These are phyloP conservation scores for Drosophila demipolita DNA, from an alignment of 2,888 invertebrate species.

Conservation along the genomic window DNA sequence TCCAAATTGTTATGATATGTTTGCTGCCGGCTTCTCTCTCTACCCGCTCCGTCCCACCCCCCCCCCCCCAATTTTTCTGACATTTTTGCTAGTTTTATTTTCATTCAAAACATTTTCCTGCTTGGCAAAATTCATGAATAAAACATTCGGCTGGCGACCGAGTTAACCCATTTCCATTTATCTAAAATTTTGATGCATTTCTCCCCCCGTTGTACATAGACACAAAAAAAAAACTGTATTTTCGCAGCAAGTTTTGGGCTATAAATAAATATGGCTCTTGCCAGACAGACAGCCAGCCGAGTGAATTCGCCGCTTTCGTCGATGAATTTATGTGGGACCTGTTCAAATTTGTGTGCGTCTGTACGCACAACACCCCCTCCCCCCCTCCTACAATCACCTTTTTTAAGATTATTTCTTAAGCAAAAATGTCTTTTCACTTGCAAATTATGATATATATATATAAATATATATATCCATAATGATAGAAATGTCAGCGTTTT, in stretches of 20 bases:
- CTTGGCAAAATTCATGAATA: conserved; percentile 45
- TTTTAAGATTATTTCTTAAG: no score
- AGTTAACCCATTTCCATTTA: conserved; percentile 76
- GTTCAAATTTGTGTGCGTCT: conserved; percentile 29
- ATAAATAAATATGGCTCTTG: conserved; percentile 74
- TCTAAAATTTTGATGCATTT: conserved; percentile 56
- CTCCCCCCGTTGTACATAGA: conserved; percentile 28
- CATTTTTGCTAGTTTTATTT: conserved; percentile 41
- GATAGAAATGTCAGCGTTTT: conserved; percentile 28
- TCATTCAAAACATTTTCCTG: conserved; percentile 42
- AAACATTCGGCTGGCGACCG: conserved; percentile 38
- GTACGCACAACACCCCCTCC: not conserved
- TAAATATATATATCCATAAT: conserved; percentile 32
- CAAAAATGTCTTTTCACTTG: conserved; percentile 27
- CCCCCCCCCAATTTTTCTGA: no score
- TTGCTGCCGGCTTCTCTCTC: not conserved
- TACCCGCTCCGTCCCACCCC: not conserved
- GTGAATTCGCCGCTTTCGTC: conserved; percentile 31
- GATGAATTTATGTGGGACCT: conserved; percentile 61
- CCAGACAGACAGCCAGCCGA: conserved; percentile 26
- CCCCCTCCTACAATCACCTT: no score
- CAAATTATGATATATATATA: conserved; percentile 20
- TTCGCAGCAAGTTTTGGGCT: conserved; percentile 57
- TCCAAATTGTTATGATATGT: conserved; percentile 49
- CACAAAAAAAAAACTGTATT: conserved; percentile 59